Evolutionary conservation across 1,140 invertebrate species (phyloP).

Genomic region (Thaumetopoea pityocampa): DNA sequence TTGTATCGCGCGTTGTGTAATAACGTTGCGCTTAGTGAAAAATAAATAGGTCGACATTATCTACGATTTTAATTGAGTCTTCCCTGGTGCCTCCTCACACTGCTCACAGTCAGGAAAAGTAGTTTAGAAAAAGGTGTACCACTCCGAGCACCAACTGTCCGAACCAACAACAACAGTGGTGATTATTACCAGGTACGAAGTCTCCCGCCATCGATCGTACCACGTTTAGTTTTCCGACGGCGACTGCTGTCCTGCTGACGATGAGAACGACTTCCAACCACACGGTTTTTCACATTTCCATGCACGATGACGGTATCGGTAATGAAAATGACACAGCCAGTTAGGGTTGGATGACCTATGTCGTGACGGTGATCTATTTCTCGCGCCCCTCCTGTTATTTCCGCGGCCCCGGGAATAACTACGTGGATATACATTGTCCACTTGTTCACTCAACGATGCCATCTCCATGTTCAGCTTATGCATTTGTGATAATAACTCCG

Average conservation of each 20-base stretch:
- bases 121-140: too few species aligned
- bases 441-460: neutral
- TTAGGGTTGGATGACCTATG: neutral
- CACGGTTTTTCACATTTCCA: slow-evolving; percentile 8
- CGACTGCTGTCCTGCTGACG: too few species aligned
- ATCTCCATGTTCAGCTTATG: neutral
- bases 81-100: too few species aligned
- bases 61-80: too few species aligned
- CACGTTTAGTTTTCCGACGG: slow-evolving; percentile 13
- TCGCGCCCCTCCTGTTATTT: neutral
- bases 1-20: too few species aligned
- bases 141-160: too few species aligned
- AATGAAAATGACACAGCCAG: slow-evolving; percentile 14
- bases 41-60: too few species aligned
- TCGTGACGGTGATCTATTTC: neutral
- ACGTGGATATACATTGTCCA: neutral
- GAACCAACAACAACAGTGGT: too few species aligned
- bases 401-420: neutral
- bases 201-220: slow-evolving; percentile 9
- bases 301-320: slow-evolving; percentile 4
- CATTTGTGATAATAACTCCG: neutral
- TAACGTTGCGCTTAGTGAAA: too few species aligned
- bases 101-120: too few species aligned
- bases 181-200: neutral
- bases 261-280: slow-evolving; percentile 9